Conservation (phyloP, 1,140 invertebrate species). For the Melitaea cinxia region DNA sequence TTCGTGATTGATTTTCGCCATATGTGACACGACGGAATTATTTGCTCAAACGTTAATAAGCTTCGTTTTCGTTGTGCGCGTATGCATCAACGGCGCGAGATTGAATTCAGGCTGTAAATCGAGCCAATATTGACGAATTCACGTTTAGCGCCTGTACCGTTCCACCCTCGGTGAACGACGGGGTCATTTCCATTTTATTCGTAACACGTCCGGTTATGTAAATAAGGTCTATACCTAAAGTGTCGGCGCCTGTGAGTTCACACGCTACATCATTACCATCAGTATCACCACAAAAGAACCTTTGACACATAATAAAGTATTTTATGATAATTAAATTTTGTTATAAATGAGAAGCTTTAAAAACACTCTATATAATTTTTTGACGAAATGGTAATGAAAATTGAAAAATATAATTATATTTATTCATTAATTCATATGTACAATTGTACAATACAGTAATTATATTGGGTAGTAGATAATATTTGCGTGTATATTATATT, state of each 20-base stretch:
- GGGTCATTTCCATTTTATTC: conserved; percentile 78
- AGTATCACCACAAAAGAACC: neutral
- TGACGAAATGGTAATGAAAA: too few relatives aligned
- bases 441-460: too few relatives aligned
- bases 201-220: conserved; percentile 72
- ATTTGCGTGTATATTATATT: too few relatives aligned
- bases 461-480: too few relatives aligned
- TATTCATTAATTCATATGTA: too few relatives aligned
- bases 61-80: conserved; percentile 17
- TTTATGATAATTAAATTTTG: too few relatives aligned
- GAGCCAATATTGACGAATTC: conserved; percentile 54
- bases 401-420: too few relatives aligned
- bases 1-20: neutral
- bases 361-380: too few relatives aligned
- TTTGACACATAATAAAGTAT: neutral
- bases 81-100: conserved; percentile 15
- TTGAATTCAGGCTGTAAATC: conserved; percentile 57
- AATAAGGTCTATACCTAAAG: conserved; percentile 54
- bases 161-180: conserved; percentile 14
- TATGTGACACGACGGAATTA: conserved; percentile 11
- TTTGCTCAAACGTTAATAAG: conserved; percentile 20
- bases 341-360: too few relatives aligned
- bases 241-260: conserved; percentile 34
- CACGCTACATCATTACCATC: conserved; percentile 24
- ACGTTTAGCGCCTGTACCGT: conserved; percentile 29